Evolutionary conservation across 2,797 vertebrate species (phyloP).

Genomic region (Falco rusticolus): DNA sequence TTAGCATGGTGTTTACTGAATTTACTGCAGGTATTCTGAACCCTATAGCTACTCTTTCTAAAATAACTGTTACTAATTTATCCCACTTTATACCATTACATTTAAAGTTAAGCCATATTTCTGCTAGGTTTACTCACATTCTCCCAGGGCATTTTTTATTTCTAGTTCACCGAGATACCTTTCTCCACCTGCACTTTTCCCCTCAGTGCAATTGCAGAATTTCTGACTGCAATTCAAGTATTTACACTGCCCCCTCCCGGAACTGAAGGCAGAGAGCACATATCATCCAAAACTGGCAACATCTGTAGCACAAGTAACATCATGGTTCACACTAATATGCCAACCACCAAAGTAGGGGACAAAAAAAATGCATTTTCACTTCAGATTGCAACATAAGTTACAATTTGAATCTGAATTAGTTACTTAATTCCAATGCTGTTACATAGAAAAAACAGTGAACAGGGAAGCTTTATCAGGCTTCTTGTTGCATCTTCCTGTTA

Average conservation of each 20-base stretch:
- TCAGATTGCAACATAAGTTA: background rate
- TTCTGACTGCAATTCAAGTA: background rate
- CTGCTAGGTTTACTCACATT: background rate
- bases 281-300: background rate
- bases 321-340: background rate
- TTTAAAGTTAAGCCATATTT: background rate
- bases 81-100: background rate
- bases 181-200: background rate
- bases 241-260: constrained; percentile 46
- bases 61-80: background rate
- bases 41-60: background rate
- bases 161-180: background rate
- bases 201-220: background rate
- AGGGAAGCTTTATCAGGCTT: background rate
- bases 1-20: background rate
- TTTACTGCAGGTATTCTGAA: background rate
- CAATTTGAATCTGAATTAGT: background rate
- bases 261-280: background rate
- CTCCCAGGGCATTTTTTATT: background rate
- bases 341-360: background rate
- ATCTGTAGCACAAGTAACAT: background rate
- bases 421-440: background rate
- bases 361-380: background rate
- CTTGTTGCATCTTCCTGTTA: background rate
- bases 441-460: background rate